phyloP scores from a whole-genome alignment of 2,113 vertebrate species.

The Aramus guarauna region DNA sequence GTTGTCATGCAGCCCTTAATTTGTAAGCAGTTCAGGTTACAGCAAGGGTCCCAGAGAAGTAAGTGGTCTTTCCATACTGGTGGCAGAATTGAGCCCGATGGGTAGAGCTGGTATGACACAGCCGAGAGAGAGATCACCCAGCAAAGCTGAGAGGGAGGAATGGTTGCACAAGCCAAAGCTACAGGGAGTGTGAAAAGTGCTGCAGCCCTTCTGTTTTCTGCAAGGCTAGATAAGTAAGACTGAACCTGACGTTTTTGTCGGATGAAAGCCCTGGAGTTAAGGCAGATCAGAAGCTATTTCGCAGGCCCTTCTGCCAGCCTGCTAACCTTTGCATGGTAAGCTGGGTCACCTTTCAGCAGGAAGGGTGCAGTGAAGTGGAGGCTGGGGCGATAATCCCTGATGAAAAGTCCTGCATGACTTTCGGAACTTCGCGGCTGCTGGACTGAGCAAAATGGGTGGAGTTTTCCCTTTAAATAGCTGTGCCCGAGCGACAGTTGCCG shows the following conservation, averaged over 20 bases:
- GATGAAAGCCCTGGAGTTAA: background rate
- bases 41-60: background rate
- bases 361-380: background rate
- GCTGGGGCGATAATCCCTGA: background rate
- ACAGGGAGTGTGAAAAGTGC: background rate
- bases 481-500: background rate
- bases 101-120: background rate
- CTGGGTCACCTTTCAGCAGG: background rate
- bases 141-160: background rate
- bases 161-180: background rate
- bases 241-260: accelerated
- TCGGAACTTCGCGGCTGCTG: accelerated
- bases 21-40: background rate
- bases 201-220: background rate
- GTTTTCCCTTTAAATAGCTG: conserved; percentile 48
- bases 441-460: background rate
- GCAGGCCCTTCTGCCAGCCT: background rate
- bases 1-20: background rate
- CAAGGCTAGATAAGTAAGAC: background rate
- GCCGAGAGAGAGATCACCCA: no score
- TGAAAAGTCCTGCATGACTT: background rate
- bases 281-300: background rate
- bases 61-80: accelerated
- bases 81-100: background rate
- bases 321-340: background rate